Evolutionary conservation across 1,140 invertebrate species (phyloP).

Genomic region (Sitodiplosis mosellana): DNA sequence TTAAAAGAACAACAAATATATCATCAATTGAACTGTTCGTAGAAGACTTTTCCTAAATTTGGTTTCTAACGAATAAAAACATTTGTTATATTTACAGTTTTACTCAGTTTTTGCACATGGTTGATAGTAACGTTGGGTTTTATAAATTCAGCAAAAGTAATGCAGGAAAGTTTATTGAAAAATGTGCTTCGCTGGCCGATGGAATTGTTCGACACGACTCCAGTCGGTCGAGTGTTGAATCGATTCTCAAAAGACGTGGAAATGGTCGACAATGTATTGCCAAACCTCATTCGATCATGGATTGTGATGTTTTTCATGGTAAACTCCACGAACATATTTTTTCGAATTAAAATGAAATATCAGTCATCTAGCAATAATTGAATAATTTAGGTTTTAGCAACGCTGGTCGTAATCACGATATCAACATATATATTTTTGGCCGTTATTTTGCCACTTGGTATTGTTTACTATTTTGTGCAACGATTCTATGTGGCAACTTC

Average conservation of each 20-base stretch:
- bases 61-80: too few species aligned
- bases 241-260: constrained; percentile 58
- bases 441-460: constrained; percentile 64
- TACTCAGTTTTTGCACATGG: constrained; percentile 15
- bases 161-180: constrained; percentile 39
- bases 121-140: constrained; percentile 24
- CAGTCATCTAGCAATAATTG: background rate
- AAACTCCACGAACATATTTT: background rate
- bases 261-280: constrained; percentile 36
- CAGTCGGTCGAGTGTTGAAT: constrained; percentile 55
- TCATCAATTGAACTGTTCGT: too few species aligned
- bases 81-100: constrained; percentile 15
- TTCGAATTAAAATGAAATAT: too few species aligned
- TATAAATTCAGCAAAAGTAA: constrained; percentile 15
- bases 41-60: too few species aligned
- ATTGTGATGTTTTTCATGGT: constrained; percentile 10
- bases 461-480: constrained; percentile 82
- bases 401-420: constrained; percentile 75
- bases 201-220: constrained; percentile 60
- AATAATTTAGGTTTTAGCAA: constrained; percentile 49
- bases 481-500: constrained; percentile 89
- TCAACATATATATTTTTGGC: constrained; percentile 73
- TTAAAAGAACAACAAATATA: too few species aligned
- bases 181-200: constrained; percentile 46
- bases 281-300: constrained; percentile 23